These are phyloP conservation scores for Sitodiplosis mosellana DNA, from an alignment of 1,140 invertebrate genomes.

Conservation along the genomic window DNA sequence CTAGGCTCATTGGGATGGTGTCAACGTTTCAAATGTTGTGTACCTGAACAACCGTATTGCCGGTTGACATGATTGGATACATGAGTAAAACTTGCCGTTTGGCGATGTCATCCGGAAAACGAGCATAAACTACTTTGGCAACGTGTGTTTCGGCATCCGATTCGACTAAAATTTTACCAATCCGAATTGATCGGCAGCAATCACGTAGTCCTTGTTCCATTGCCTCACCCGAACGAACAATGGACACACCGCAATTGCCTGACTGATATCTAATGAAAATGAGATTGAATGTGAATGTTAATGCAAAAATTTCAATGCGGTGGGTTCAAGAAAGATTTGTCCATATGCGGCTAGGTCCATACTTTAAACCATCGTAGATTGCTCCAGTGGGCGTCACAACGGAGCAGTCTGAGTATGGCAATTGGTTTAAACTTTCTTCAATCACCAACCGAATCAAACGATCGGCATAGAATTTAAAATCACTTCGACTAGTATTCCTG, in stretches of 20 bases:
- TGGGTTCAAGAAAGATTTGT: no score
- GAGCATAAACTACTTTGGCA: constrained; percentile 91
- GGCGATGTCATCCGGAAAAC: constrained; percentile 90
- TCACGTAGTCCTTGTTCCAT: constrained; percentile 96
- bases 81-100: constrained; percentile 84
- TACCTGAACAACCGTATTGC: constrained; percentile 69
- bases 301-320: no score
- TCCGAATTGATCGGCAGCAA: constrained; percentile 92
- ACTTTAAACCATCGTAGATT: constrained; percentile 53
- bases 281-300: no score
- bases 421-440: constrained; percentile 93
- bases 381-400: constrained; percentile 86
- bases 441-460: constrained; percentile 86
- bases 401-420: constrained; percentile 77
- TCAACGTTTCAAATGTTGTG: no score
- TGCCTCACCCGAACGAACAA: constrained; percentile 86
- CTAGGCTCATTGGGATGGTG: no score
- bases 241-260: constrained; percentile 97
- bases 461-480: constrained; percentile 98
- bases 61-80: constrained; percentile 97
- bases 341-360: no score
- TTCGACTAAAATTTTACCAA: constrained; percentile 96
- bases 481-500: constrained; percentile 80
- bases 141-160: constrained; percentile 91
- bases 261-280: constrained; percentile 66